phyloP scores from a whole-genome alignment of 92 coral and sea anemone species.

The Muricea muricata region DNA sequence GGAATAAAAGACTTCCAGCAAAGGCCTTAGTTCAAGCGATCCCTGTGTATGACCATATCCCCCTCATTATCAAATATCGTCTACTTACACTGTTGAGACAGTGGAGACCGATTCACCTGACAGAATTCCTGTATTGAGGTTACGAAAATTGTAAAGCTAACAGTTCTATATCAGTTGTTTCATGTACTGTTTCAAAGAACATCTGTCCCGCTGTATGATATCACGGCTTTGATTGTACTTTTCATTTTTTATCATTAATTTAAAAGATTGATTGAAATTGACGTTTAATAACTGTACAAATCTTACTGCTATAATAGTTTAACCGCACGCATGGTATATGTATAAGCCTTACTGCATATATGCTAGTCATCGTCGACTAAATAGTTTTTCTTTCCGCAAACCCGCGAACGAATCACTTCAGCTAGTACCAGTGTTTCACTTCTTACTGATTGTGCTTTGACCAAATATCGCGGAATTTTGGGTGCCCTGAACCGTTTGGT shows the following conservation, averaged over 20 bases:
- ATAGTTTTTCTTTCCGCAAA: conserved; percentile 24
- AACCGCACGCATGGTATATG: not conserved
- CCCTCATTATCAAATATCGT: not conserved
- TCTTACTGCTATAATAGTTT: not conserved
- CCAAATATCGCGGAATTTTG: conserved; percentile 65
- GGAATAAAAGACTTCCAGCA: conserved; percentile 13
- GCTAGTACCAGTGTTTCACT: conserved; percentile 50
- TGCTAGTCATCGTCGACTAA: not conserved
- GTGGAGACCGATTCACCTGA: not conserved
- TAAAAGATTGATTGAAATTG: too few species aligned
- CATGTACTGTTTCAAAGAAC: not conserved
- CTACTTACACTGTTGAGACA: not conserved
- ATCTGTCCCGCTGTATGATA: not conserved
- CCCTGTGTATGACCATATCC: not conserved
- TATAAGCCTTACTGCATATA: not conserved
- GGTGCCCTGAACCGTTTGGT: conserved; percentile 42
- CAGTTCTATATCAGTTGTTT: not conserved
- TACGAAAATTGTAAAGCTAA: not conserved
- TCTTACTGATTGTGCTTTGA: conserved; percentile 55
- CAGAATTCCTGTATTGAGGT: not conserved
- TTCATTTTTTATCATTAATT: too few species aligned
- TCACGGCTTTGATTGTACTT: too few species aligned
- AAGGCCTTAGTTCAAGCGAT: not conserved
- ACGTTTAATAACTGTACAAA: too few species aligned
- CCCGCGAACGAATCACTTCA: conserved; percentile 39